Percentiles rank a stretch among this genome's conserved stretches.
Conservation (phyloP, 2,113 vertebrate genomes). For the Falco punctatus region DNA sequence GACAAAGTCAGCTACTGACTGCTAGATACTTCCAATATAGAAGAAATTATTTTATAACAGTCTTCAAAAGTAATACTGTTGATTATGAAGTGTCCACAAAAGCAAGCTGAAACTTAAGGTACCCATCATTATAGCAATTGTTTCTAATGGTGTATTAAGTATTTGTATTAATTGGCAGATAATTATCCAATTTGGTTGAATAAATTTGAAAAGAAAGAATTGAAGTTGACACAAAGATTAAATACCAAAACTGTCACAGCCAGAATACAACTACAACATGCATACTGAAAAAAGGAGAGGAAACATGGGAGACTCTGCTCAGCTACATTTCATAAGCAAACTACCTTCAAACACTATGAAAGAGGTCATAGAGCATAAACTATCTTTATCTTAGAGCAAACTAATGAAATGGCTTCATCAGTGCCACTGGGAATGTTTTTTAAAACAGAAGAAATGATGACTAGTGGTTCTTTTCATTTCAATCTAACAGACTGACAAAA, state of each 20-base stretch:
- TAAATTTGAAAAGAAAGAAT: constrained; percentile 14
- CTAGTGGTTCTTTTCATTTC: not conserved
- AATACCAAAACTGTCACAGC: not conserved
- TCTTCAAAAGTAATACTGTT: constrained; percentile 15
- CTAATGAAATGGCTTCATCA: not conserved
- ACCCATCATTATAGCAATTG: not conserved
- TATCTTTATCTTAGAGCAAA: not conserved
- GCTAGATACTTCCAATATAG: constrained; percentile 33
- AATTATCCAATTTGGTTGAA: constrained; percentile 7
- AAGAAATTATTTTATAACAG: not conserved
- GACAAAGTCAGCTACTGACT: not conserved
- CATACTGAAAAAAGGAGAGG: not conserved
- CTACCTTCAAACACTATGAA: not conserved
- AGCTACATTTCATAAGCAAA: constrained; percentile 1
- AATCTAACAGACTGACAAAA: not conserved
- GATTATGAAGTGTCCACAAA: not conserved
- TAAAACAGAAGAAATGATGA: not conserved
- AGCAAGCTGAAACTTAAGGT: not conserved
- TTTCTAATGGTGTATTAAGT: not conserved
- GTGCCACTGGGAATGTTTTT: not conserved
- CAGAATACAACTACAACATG: not conserved
- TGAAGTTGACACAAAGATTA: constrained; percentile 12
- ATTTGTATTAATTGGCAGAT: constrained; percentile 6
- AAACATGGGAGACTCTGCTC: not conserved
- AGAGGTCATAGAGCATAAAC: not conserved